These are phyloP conservation scores for Augiades crinisus DNA, from an alignment of 2,888 invertebrate species.

Conservation along the genomic window DNA sequence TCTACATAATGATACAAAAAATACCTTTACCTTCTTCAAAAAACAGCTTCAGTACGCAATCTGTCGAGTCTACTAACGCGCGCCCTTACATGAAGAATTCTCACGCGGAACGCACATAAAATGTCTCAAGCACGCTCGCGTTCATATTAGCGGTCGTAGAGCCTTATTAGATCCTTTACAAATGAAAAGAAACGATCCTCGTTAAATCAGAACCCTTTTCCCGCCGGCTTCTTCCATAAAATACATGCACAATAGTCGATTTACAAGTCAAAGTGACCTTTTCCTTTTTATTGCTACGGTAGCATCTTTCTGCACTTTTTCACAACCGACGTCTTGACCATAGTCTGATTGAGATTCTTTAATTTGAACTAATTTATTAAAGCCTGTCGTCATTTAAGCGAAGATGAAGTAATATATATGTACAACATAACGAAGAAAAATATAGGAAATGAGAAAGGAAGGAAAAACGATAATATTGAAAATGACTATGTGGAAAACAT, in stretches of 20 bases:
- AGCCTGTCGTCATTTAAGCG: no score
- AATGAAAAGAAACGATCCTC: conserved; percentile 27
- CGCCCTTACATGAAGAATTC: background rate
- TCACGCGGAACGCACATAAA: conserved; percentile 2
- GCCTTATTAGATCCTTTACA: conserved; percentile 39
- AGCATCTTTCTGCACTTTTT: conserved; percentile 9
- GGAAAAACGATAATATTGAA: no score
- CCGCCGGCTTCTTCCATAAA: conserved; percentile 28
- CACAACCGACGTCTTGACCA: background rate
- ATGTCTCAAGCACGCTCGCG: conserved; percentile 6
- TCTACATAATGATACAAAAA: no score
- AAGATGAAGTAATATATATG: no score
- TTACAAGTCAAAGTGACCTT: conserved; percentile 34
- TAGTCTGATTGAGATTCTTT: no score
- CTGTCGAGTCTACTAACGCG: no score
- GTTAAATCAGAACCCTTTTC: conserved; percentile 28
- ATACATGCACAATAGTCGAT: conserved; percentile 28
- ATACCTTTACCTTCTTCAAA: no score
- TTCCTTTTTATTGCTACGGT: conserved; percentile 14
- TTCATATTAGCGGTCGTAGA: conserved; percentile 8
- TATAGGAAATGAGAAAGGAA: no score
- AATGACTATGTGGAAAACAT: no score
- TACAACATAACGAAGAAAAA: no score
- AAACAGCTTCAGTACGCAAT: no score
- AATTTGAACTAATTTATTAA: no score